Conservation (phyloP, 2,797 vertebrate species). For the Danio albolineatus region DNA sequence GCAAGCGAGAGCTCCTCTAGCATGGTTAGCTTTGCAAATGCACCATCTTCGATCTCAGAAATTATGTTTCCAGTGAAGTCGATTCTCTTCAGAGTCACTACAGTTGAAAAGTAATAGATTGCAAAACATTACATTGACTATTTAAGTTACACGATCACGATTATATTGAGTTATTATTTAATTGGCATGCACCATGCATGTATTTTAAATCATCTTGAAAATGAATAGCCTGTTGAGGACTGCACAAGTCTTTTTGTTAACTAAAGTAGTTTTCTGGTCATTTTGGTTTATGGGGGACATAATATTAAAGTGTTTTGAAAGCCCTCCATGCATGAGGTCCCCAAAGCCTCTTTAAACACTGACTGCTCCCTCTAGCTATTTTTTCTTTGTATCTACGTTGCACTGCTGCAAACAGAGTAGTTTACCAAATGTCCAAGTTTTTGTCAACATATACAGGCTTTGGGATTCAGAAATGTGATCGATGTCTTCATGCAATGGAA, state of each 20-base stretch:
- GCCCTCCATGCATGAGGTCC: not conserved
- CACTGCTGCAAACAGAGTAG: conserved; percentile 22
- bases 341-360: not conserved
- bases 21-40: conserved; percentile 88
- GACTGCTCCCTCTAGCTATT: not conserved
- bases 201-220: not conserved
- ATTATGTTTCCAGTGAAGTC: conserved; percentile 95
- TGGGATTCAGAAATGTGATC: conserved; percentile 7
- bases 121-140: not conserved
- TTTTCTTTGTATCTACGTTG: not conserved
- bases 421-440: conserved; percentile 35
- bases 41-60: conserved; percentile 94
- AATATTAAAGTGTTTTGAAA: not conserved
- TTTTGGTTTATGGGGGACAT: not conserved
- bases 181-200: not conserved
- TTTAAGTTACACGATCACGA: not conserved
- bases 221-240: not conserved
- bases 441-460: conserved; percentile 24
- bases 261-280: not conserved
- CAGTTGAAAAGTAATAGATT: conserved; percentile 11
- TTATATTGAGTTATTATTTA: not conserved
- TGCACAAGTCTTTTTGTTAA: not conserved
- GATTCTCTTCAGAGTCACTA: conserved; percentile 94
- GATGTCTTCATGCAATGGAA: conserved; percentile 13
- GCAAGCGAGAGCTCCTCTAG: conserved; percentile 92